phyloP scores from a whole-genome alignment of 2,113 vertebrate genomes.

The Channa argus region DNA sequence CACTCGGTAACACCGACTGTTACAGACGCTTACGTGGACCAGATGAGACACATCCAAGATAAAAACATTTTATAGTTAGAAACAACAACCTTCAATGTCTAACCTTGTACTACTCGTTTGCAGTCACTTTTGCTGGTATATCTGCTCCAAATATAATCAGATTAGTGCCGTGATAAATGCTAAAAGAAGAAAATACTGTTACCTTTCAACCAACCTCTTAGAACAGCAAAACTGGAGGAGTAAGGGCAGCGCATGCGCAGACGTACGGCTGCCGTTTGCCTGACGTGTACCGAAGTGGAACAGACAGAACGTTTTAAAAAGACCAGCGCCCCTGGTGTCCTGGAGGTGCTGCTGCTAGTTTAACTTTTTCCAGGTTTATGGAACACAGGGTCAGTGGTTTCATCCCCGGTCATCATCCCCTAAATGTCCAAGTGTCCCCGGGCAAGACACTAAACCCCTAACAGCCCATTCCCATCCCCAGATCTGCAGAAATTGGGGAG shows the following conservation, averaged over 20 bases:
- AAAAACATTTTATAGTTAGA: background rate
- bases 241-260: conserved; percentile 18
- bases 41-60: background rate
- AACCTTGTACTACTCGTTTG: background rate
- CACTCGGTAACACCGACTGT: background rate
- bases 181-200: background rate
- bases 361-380: no score
- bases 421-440: no score
- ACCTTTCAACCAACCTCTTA: conserved; percentile 14
- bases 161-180: background rate
- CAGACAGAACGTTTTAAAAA: rapidly evolving
- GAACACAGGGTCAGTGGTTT: no score
- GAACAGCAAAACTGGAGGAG: background rate
- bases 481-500: no score
- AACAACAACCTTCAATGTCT: background rate
- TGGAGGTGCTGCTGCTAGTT: conserved; percentile 1
- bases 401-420: no score
- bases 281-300: conserved; percentile 56
- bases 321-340: conserved; percentile 35
- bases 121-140: rapidly evolving
- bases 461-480: no score
- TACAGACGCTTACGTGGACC: conserved; percentile 63
- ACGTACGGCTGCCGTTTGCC: conserved; percentile 14
- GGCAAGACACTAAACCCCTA: no score
- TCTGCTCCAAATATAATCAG: background rate